Percentiles rank a stretch among this genome's conserved stretches.
Evolutionary conservation across 2,888 invertebrate genomes (phyloP).

Genomic region (Cactoblastis cactorum): DNA sequence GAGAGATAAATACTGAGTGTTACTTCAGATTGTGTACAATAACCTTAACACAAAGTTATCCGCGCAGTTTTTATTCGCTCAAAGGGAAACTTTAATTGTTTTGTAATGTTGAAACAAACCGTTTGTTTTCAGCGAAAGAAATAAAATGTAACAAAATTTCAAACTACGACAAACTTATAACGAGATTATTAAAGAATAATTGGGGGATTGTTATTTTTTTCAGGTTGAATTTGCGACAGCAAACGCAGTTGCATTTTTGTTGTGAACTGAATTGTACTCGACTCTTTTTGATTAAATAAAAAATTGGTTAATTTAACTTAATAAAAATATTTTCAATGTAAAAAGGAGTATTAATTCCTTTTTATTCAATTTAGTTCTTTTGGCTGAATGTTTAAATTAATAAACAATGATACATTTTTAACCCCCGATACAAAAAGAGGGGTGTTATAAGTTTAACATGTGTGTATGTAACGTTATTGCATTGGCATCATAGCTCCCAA

Average conservation of each 20-base stretch:
- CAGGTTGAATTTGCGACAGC: neutral
- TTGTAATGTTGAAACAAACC: constrained; percentile 13
- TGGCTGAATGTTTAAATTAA: too few relatives aligned
- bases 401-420: too few relatives aligned
- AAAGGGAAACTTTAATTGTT: constrained; percentile 18
- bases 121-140: constrained; percentile 11
- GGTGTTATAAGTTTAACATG: too few relatives aligned
- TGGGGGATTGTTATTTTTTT: neutral
- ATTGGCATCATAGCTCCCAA: too few relatives aligned
- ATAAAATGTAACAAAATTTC: constrained; percentile 14
- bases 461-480: too few relatives aligned
- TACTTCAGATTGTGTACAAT: neutral
- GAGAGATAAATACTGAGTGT: neutral
- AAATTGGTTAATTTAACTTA: too few relatives aligned
- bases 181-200: neutral
- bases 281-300: too few relatives aligned
- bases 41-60: constrained; percentile 4
- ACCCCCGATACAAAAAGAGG: too few relatives aligned
- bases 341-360: too few relatives aligned
- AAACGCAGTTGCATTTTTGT: neutral
- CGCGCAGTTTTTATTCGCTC: constrained; percentile 9
- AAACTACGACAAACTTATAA: constrained; percentile 20
- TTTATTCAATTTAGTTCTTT: too few relatives aligned
- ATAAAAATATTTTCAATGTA: too few relatives aligned
- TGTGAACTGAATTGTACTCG: neutral